Conservation (phyloP, 2,888 invertebrate genomes). For the Athetis lepigone region DNA sequence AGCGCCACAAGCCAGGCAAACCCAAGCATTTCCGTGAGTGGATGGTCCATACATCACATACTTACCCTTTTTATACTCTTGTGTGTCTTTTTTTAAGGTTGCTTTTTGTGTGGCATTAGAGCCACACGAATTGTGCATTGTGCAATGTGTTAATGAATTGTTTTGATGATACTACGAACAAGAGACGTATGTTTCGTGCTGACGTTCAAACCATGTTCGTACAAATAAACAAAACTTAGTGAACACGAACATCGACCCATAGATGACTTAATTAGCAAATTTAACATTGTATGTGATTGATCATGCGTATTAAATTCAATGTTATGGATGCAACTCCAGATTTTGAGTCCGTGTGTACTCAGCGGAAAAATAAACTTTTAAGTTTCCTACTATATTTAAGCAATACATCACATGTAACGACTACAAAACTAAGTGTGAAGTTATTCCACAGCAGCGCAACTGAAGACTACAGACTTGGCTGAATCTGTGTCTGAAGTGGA, state of each 20-base stretch:
- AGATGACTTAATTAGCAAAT: no score
- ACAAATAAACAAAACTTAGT: no score
- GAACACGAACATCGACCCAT: no score
- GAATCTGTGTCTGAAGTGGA: constrained; percentile 92
- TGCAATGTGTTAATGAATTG: no score
- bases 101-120: not conserved
- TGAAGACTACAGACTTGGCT: constrained; percentile 86
- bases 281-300: no score
- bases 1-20: constrained; percentile 91
- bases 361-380: not conserved
- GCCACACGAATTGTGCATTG: no score
- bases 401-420: not conserved
- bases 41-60: constrained; percentile 71
- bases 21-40: constrained; percentile 87
- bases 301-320: no score
- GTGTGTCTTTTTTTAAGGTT: constrained; percentile 1
- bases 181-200: no score
- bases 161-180: no score
- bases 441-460: constrained; percentile 79
- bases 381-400: not conserved
- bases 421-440: constrained; percentile 8
- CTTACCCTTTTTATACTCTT: constrained; percentile 67
- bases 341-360: not conserved
- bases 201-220: no score
- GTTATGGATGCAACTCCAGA: not conserved